Percentiles rank a stretch among this genome's conserved stretches.
Evolutionary conservation across 2,888 invertebrate species (phyloP).

Genomic region (Dorcus parallelipipedus): DNA sequence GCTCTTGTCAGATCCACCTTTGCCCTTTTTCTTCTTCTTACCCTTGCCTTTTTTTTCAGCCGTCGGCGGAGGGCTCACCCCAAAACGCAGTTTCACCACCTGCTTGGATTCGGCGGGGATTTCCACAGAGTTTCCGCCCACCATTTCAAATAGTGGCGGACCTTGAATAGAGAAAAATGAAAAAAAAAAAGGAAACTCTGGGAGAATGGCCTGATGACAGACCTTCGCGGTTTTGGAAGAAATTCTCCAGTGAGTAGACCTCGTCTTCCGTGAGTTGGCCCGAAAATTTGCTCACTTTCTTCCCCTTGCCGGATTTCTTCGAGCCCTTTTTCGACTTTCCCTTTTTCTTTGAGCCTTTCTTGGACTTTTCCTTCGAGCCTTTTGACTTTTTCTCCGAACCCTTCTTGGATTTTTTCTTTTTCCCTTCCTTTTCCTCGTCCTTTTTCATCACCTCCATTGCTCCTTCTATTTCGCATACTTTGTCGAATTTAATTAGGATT

Average conservation of each 20-base stretch:
- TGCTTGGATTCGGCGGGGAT: slow-evolving; percentile 13
- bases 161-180: slow-evolving; percentile 8
- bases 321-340: slow-evolving; percentile 2
- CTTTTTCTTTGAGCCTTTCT: neutral
- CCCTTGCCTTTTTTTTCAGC: slow-evolving; percentile 2
- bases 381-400: neutral
- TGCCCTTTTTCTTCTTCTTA: slow-evolving; percentile 10
- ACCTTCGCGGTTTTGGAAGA: slow-evolving; percentile 21
- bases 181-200: neutral
- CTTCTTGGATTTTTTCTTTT: slow-evolving; percentile 8
- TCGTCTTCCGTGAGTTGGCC: slow-evolving; percentile 26
- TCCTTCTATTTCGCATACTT: slow-evolving; percentile 31
- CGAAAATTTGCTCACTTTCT: slow-evolving; percentile 24
- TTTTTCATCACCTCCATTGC: slow-evolving; percentile 15
- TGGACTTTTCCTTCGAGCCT: slow-evolving; percentile 2
- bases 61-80: slow-evolving; percentile 3
- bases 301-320: slow-evolving; percentile 6
- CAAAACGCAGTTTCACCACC: slow-evolving; percentile 18
- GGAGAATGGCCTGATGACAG: neutral
- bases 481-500: slow-evolving; percentile 22
- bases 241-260: slow-evolving; percentile 24
- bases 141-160: slow-evolving; percentile 21
- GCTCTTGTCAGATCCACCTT: slow-evolving; percentile 9
- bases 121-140: slow-evolving; percentile 8
- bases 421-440: neutral